These are phyloP conservation scores for Watersipora subatra DNA, from an alignment of 1,140 invertebrate species.

Conservation along the genomic window DNA sequence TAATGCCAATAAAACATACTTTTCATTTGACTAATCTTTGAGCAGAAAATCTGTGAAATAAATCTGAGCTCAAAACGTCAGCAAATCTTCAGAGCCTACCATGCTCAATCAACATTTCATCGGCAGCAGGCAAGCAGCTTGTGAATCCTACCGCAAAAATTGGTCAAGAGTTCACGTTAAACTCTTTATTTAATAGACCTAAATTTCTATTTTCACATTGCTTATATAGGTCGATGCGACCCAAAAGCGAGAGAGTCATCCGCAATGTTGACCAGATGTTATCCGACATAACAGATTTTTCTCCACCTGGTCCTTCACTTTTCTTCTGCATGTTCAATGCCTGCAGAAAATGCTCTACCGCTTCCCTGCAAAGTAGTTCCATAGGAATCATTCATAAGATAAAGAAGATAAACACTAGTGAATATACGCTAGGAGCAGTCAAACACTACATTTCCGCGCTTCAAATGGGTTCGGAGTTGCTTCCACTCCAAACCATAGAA, in stretches of 20 bases:
- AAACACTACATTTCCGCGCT: neutral
- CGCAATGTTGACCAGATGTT: slow-evolving; percentile 87
- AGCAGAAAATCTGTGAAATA: too few relatives aligned
- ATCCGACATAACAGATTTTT: slow-evolving; percentile 57
- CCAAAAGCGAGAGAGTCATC: slow-evolving; percentile 74
- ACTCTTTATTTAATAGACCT: slow-evolving; percentile 37
- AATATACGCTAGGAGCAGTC: slow-evolving; percentile 6
- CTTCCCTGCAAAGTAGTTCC: slow-evolving; percentile 58
- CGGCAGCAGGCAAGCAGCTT: too few relatives aligned
- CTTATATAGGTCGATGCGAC: slow-evolving; percentile 61
- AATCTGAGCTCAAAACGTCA: too few relatives aligned
- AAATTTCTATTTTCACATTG: slow-evolving; percentile 55
- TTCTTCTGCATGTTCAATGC: slow-evolving; percentile 82
- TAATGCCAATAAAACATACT: too few relatives aligned
- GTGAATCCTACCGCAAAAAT: too few relatives aligned
- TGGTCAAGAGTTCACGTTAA: slow-evolving; percentile 22
- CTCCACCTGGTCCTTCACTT: slow-evolving; percentile 48
- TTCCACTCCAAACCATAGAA: too few relatives aligned
- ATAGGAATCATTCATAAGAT: slow-evolving; percentile 1
- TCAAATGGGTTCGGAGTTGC: too few relatives aligned
- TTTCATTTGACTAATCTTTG: too few relatives aligned
- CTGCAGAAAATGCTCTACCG: slow-evolving; percentile 81
- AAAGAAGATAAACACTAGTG: slow-evolving; percentile 12
- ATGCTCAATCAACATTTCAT: too few relatives aligned
- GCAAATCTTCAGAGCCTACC: too few relatives aligned